Conservation (phyloP, 2,888 invertebrate species). For the Torymus texanus region DNA sequence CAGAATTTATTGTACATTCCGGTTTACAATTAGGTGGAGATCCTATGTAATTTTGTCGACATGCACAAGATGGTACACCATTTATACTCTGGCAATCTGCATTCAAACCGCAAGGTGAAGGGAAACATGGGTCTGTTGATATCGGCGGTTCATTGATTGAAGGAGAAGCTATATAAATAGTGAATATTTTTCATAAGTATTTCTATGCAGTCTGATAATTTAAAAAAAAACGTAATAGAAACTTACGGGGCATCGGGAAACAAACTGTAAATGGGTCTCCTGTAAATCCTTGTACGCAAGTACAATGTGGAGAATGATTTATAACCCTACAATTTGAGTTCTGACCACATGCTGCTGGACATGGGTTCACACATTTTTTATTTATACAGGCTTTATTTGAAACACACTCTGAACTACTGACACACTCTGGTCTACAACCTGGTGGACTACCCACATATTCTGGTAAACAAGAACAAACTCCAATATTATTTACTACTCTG, state of each 20-base stretch:
- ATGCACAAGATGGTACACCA: constrained; percentile 87
- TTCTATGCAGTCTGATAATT: not conserved
- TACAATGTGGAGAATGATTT: constrained; percentile 81
- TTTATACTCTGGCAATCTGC: constrained; percentile 88
- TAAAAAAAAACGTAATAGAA: not conserved
- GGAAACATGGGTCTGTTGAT: constrained; percentile 83
- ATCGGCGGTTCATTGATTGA: constrained; percentile 61
- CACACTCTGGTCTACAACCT: constrained; percentile 83
- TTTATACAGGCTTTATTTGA: constrained; percentile 81
- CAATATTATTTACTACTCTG: constrained; percentile 80
- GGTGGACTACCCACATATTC: constrained; percentile 80
- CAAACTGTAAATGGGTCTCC: constrained; percentile 81
- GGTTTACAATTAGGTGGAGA: constrained; percentile 88
- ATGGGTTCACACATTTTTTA: constrained; percentile 83
- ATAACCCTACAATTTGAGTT: constrained; percentile 82
- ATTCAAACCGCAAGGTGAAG: constrained; percentile 90
- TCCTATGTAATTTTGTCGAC: constrained; percentile 85
- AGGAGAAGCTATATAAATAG: constrained; percentile 73
- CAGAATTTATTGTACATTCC: constrained; percentile 84
- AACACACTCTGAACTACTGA: constrained; percentile 80
- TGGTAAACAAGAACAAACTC: constrained; percentile 78
- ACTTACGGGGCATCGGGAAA: constrained; percentile 74
- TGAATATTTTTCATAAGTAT: not conserved
- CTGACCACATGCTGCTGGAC: constrained; percentile 85
- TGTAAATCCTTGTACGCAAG: constrained; percentile 78